phyloP scores from a whole-genome alignment of 1,140 invertebrate genomes.

The Bombyx mori region DNA sequence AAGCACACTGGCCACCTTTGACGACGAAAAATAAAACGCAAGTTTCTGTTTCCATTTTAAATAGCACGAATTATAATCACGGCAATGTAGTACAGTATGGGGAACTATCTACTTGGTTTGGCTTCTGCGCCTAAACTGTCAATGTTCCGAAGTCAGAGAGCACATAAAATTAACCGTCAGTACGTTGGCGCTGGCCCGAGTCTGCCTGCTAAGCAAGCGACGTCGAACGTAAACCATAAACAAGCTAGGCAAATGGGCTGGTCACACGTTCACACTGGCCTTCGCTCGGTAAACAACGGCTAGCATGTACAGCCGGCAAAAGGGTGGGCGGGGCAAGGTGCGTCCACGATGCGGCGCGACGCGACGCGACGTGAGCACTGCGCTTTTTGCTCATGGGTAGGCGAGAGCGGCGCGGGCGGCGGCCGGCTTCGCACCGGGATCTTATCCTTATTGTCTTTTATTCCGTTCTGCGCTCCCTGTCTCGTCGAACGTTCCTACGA shows the following conservation, averaged over 20 bases:
- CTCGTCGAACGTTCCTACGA: slow-evolving; percentile 37
- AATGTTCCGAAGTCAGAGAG: too few relatives aligned
- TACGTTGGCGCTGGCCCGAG: too few relatives aligned
- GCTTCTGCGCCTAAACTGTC: too few relatives aligned
- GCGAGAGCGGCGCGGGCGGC: slow-evolving; percentile 13
- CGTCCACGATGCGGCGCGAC: slow-evolving; percentile 13
- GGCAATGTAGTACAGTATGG: too few relatives aligned
- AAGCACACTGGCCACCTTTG: too few relatives aligned
- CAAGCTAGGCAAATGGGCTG: not conserved
- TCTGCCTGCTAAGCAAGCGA: not conserved
- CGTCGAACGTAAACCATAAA: not conserved
- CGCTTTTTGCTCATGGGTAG: slow-evolving; percentile 45
- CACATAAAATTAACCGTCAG: too few relatives aligned
- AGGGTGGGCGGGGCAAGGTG: slow-evolving; percentile 46
- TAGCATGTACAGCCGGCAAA: slow-evolving; percentile 7
- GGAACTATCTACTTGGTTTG: too few relatives aligned
- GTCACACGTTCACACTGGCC: not conserved
- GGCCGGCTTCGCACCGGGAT: slow-evolving; percentile 34
- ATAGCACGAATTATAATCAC: too few relatives aligned
- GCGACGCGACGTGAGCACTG: slow-evolving; percentile 18
- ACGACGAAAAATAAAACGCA: too few relatives aligned
- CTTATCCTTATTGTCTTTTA: slow-evolving; percentile 54
- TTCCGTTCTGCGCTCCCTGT: slow-evolving; percentile 53
- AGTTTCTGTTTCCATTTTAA: too few relatives aligned
- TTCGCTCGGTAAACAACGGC: not conserved